phyloP scores from a whole-genome alignment of 2,888 invertebrate genomes.

The Hydrotaea cyrtoneurina region DNA sequence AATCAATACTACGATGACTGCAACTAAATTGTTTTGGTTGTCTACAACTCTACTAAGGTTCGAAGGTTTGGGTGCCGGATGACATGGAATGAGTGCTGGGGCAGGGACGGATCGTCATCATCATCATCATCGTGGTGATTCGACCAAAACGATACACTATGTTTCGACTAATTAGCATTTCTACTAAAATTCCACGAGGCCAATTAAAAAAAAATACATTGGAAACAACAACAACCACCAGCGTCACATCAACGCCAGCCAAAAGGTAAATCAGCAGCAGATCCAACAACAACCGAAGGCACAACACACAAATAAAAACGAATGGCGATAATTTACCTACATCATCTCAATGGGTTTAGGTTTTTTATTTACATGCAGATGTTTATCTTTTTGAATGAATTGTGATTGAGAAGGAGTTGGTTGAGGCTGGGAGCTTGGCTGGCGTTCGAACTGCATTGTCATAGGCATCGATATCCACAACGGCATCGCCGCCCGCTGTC shows the following conservation, averaged over 20 bases:
- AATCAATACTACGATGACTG: background rate
- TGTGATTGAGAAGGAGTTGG: constrained; percentile 62
- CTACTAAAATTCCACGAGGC: constrained; percentile 78
- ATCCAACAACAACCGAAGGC: constrained; percentile 49
- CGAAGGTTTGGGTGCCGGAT: constrained; percentile 37
- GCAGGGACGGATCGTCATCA: constrained; percentile 10
- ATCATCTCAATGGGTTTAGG: constrained; percentile 72
- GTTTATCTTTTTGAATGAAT: constrained; percentile 68
- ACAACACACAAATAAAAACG: constrained; percentile 62
- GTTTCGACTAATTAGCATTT: constrained; percentile 79
- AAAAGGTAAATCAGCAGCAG: too few species aligned
- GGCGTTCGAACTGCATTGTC: background rate
- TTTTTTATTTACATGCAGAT: constrained; percentile 67
- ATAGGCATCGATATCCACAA: background rate
- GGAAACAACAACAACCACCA: constrained; percentile 56
- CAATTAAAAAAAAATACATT: constrained; percentile 78
- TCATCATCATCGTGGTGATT: constrained; percentile 64
- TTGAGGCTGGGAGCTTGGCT: constrained; percentile 26
- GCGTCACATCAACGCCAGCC: background rate
- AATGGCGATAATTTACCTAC: constrained; percentile 79
- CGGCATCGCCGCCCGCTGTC: background rate
- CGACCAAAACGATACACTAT: constrained; percentile 68
- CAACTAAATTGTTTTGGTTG: constrained; percentile 34
- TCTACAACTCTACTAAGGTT: constrained; percentile 38
- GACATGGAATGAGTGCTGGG: background rate